A percentile compares a stretch with the other conserved stretches of the same genome.
phyloP scores from a whole-genome alignment of 2,113 vertebrate genomes.

The Cephalopholis sonnerati region DNA sequence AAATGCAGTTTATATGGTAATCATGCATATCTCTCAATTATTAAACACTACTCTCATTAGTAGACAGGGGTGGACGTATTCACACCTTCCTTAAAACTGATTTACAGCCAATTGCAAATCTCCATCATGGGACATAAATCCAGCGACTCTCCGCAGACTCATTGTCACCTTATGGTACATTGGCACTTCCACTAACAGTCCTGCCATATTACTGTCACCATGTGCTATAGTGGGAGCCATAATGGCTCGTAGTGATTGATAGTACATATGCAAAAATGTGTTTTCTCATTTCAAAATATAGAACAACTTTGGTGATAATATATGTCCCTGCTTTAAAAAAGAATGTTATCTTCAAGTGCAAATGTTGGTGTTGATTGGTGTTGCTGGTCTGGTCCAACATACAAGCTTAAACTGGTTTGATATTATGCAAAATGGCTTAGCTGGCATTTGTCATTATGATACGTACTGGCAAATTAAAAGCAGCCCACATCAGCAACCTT shows the following conservation, averaged over 20 bases:
- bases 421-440: too few species aligned
- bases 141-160: slow-evolving; percentile 8
- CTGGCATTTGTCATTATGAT: too few species aligned
- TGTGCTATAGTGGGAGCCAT: not conserved
- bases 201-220: not conserved
- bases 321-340: not conserved
- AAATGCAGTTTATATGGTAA: not conserved
- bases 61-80: not conserved
- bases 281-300: not conserved
- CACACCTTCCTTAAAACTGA: slow-evolving; percentile 12
- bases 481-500: too few species aligned
- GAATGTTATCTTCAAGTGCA: too few species aligned
- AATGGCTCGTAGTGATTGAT: not conserved
- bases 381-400: too few species aligned
- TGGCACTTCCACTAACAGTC: slow-evolving; percentile 1
- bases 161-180: not conserved
- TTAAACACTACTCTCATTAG: slow-evolving; percentile 21
- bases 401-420: too few species aligned
- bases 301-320: not conserved
- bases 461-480: too few species aligned
- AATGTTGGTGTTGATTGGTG: too few species aligned
- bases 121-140: slow-evolving; percentile 46
- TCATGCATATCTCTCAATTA: not conserved
- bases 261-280: not conserved
- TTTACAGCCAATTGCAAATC: slow-evolving; percentile 37